Evolutionary conservation across 2,797 vertebrate species (phyloP), one percentile per base, ranked within the genome.

Genomic region (Zalophus californianus): DNA sequence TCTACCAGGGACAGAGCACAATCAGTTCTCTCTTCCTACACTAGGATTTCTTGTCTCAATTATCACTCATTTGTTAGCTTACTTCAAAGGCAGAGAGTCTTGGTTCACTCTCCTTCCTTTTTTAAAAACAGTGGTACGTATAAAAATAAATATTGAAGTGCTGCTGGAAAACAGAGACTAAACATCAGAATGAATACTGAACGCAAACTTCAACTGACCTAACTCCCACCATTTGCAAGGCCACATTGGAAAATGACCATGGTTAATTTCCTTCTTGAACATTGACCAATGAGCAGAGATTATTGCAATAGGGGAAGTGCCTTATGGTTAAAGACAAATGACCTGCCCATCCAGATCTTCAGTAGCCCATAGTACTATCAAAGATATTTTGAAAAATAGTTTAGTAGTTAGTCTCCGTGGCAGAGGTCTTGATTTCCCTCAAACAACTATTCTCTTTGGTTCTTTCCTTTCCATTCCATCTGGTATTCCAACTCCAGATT

Each of bases 1-100:
- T 98, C 97, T 97, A 97, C 94, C 2, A 21, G 98, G 97, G 97
- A 97, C 7, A 1, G 94, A 98, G 97, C 95, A 98, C 98, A 98
- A 96, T 98, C 92, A 96, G 96, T 98, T 98, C 98, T 98, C 56
- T 94, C 96, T 98, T 94, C 91, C 97, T 98, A 85, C 10, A 96
- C 96, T 96, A 98, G 90, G 80, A 94, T 96, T 97, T 98, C 83
- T 98, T 66, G 56, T 98, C 97, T 94, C 97, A 98, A 96, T 98
- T 96, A 98, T 86, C 94, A 96, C 50, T 96, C 86, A 95, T 97
- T 95, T 96, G 91, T 94, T 98, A 90, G 95, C 25, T 95, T 95
- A 94, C 86, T 98, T 98, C 66, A 98, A 95, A 98, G 94, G 77
- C 78, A 79, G 58, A 98, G 94, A 95, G 70, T 92, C 78, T 92